Percentiles rank a stretch among this genome's conserved stretches.
These are phyloP conservation scores for Equus przewalskii DNA, from an alignment of 2,113 vertebrate genomes.

Conservation along the genomic window DNA sequence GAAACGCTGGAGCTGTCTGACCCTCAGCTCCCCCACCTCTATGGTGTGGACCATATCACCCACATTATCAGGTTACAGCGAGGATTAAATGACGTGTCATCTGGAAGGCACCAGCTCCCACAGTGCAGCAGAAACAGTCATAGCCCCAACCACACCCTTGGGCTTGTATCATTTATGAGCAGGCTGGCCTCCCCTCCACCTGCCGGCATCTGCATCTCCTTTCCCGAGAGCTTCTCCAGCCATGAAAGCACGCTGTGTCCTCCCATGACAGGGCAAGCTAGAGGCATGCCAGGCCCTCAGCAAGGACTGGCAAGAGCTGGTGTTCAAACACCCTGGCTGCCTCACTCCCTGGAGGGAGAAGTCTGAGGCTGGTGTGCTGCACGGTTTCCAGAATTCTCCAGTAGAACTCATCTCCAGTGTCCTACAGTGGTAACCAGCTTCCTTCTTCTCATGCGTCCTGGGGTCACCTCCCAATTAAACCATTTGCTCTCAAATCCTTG, in stretches of 20 bases:
- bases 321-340: too few relatives aligned
- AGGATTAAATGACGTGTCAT: too few relatives aligned
- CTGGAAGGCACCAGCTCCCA: background rate
- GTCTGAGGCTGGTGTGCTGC: accelerated
- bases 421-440: background rate
- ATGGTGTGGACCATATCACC: background rate
- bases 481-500: background rate
- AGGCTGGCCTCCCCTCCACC: background rate
- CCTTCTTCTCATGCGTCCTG: background rate
- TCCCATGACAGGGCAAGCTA: background rate
- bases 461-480: background rate
- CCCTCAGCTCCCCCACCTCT: background rate
- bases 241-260: accelerated
- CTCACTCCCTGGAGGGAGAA: background rate
- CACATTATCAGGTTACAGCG: background rate
- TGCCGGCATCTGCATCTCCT: background rate
- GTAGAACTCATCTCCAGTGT: background rate
- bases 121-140: background rate
- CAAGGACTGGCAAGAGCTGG: background rate
- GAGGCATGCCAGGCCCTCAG: background rate
- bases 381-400: background rate
- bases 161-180: background rate
- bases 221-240: background rate
- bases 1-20: background rate
- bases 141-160: background rate